Percentiles rank a stretch among this genome's conserved stretches.
Evolutionary conservation across 2,113 vertebrate species (phyloP).

Genomic region (Marmota flaviventris): DNA sequence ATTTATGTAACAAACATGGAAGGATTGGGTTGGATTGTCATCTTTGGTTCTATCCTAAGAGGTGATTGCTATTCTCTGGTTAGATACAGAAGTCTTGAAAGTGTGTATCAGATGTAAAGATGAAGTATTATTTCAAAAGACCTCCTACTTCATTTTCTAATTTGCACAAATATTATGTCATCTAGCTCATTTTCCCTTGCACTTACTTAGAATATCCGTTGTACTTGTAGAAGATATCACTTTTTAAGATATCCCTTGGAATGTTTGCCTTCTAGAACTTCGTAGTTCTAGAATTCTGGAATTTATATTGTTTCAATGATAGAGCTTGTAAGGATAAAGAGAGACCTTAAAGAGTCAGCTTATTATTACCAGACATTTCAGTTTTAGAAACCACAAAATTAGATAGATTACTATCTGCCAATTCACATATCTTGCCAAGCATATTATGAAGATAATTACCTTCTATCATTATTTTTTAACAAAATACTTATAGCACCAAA

Average conservation of each 20-base stretch:
- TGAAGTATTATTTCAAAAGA: not conserved
- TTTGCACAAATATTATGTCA: not conserved
- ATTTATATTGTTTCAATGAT: constrained; percentile 2
- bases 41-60: not conserved
- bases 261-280: constrained; percentile 52
- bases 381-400: not conserved
- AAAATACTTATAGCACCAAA: not conserved
- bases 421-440: constrained; percentile 4
- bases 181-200: not conserved
- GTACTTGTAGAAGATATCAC: not conserved
- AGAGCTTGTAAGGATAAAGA: constrained; percentile 37
- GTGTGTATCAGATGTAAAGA: not conserved
- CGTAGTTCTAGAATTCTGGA: constrained; percentile 34
- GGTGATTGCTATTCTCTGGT: not conserved
- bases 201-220: not conserved
- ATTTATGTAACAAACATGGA: not conserved
- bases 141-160: constrained; percentile 13
- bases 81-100: not conserved
- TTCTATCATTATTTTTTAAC: not conserved
- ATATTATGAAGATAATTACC: not conserved
- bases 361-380: not conserved
- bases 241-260: not conserved
- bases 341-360: not conserved
- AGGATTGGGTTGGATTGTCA: not conserved
- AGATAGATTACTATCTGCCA: not conserved